Evolutionary conservation across 2,888 invertebrate species (phyloP), one percentile per base, ranked within the genome.

Genomic region (Halocaridina rubra): DNA sequence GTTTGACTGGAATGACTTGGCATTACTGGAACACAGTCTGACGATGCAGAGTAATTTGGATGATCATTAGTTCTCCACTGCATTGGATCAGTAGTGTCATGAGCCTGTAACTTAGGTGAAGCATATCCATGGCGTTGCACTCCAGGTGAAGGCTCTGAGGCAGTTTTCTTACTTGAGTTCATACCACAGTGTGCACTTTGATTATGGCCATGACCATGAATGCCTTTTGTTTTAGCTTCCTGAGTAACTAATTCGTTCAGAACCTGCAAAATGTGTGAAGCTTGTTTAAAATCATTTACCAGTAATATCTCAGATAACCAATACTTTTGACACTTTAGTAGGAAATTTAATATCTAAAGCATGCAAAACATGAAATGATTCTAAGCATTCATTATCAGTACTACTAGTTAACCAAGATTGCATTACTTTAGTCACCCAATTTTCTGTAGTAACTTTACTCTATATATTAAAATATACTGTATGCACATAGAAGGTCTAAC

Each of bases 211-310:
- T 84, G 82, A 46, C 71, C 46, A 29, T 84, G 82, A 22, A 78
- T 39, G n/a, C 74, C 61, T 84, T 84, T 84, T 39, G 82, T 78
- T 69, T 78, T 84, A 29, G 78, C 82, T 72, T 84, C 82, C 53
- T 84, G 82, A 46, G 72, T 84, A 57, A 72, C 82, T 16, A 84
- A 72, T 39, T 84, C 82, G 64, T 77, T 84, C 32, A 84, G 27
- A 59, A 84, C 82, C 82, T 84, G 72, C 24, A 27, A 61, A 46
- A 46, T n/a, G n/a, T n/a, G n/a, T n/a, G n/a, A n/a, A n/a, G n/a
- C n/a, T n/a, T n/a, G n/a, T n/a, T n/a, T n/a, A n/a, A n/a, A n/a
- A n/a, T n/a, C n/a, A n/a, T n/a, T n/a, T n/a, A n/a, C n/a, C n/a
- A n/a, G n/a, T n/a, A n/a, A n/a, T n/a, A n/a, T n/a, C n/a, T n/a